Evolutionary conservation across 2,797 vertebrate genomes (phyloP), one percentile per base, ranked within the genome.

Genomic region (Acrossocheilus fasciatus): DNA sequence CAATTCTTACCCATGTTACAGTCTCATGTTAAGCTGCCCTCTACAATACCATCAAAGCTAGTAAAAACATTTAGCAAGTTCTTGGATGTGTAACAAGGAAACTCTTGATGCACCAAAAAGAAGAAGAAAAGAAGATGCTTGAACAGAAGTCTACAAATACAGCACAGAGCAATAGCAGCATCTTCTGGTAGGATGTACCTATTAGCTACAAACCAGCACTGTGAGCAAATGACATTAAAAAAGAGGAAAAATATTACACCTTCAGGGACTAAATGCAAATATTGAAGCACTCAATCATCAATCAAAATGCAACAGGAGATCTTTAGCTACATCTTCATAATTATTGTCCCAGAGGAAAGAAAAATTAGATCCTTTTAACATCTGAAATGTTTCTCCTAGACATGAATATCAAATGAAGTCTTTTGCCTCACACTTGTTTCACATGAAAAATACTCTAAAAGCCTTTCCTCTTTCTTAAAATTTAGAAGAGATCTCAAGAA

Each of bases 121-220:
- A 79, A 0, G 45, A 79, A 82, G 43, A 66, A 14, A 14, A 74
- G 43, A 66, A 14, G 14, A 74, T 26, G 8, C 36, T 30, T n/a
- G 59, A 73, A 50, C 45, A 47, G 69, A 70, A 45, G 36, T 39
- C n/a, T 20, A 73, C 17, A 57, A 68, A 54, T 20, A 70, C 64
- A 72, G 47, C 47, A 83, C 43, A 88, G 89, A 89, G 83, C 92
- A 91, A 92, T 86, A 92, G 92, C 90, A 90, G 62, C 91, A 91
- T 90, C 92, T 91, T 87, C 91, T 92, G 92, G 91, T 79, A 83
- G 81, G 77, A 69, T 41, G 23, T 69, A 9, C 62, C 82, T 17
- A 43, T 18, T 52, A 39, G 62, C 43, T 36, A 34, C 50, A 88
- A 74, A 62, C 85, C 70, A 72, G 4, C 18, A 75, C 15, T 41